These are phyloP conservation scores for Physeter macrocephalus DNA, from an alignment of 2,113 vertebrate genomes.

Conservation along the genomic window DNA sequence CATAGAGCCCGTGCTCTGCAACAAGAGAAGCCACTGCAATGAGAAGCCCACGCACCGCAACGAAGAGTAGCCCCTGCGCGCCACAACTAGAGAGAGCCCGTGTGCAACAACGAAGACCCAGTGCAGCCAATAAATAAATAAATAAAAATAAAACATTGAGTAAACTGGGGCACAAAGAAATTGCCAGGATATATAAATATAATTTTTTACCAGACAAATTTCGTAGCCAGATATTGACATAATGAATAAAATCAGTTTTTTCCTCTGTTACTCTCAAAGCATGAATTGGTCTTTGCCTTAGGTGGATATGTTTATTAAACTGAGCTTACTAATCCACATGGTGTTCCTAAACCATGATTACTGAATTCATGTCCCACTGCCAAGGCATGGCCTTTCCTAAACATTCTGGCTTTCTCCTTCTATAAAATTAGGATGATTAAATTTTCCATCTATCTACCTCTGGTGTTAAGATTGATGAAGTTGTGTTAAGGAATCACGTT, in stretches of 20 bases:
- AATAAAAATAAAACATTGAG: not conserved
- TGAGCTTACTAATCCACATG: not conserved
- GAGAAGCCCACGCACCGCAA: too few relatives aligned
- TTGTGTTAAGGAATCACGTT: conserved; percentile 26
- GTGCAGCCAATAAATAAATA: too few relatives aligned
- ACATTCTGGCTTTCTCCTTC: conserved; percentile 17
- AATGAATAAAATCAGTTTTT: not conserved
- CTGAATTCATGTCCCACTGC: not conserved
- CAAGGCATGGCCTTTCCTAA: not conserved
- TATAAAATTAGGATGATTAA: conserved; percentile 33
- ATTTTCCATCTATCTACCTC: not conserved
- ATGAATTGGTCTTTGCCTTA: not conserved
- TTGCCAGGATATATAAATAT: not conserved
- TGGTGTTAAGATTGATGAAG: conserved; percentile 44
- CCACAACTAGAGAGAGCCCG: too few relatives aligned
- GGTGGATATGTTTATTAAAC: conserved; percentile 5
- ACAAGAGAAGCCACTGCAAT: too few relatives aligned
- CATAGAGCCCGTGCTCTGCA: too few relatives aligned
- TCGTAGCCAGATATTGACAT: not conserved
- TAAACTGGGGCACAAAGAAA: not conserved
- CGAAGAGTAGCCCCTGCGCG: too few relatives aligned
- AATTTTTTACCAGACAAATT: not conserved
- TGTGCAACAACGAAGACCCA: too few relatives aligned
- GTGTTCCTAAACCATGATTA: conserved; percentile 17
- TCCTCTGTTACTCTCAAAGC: not conserved